Conservation (phyloP, 2,888 invertebrate genomes). For the Cerastoderma edule region DNA sequence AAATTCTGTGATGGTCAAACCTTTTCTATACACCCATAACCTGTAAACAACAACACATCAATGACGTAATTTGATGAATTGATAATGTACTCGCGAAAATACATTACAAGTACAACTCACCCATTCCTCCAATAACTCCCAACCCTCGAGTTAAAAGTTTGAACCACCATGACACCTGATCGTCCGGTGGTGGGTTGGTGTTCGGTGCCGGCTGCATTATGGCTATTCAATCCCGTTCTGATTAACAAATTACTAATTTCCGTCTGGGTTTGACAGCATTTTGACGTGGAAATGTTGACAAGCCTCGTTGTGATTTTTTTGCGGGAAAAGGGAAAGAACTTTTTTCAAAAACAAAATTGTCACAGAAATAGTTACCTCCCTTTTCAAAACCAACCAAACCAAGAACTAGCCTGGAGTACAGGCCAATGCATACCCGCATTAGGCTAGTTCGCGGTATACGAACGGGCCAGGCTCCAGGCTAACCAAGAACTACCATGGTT, state of each 20-base stretch:
- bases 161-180: constrained; percentile 70
- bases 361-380: not conserved
- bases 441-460: too few relatives aligned
- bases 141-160: constrained; percentile 66
- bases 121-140: constrained; percentile 69
- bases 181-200: constrained; percentile 31
- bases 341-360: not conserved
- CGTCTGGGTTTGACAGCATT: constrained; percentile 40
- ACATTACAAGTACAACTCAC: constrained; percentile 49
- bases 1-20: too few relatives aligned
- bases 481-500: too few relatives aligned
- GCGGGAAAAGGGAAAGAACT: constrained; percentile 40
- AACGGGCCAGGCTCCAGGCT: too few relatives aligned
- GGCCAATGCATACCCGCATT: too few relatives aligned
- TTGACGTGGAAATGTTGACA: constrained; percentile 60
- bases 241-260: constrained; percentile 24
- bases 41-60: too few relatives aligned
- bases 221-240: not conserved
- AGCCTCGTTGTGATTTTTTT: constrained; percentile 55
- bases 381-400: too few relatives aligned
- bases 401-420: too few relatives aligned
- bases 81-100: constrained; percentile 33
- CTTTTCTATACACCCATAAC: too few relatives aligned
- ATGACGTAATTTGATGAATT: too few relatives aligned
- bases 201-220: constrained; percentile 46